These are phyloP conservation scores for Dendrolimus pini DNA, from an alignment of 2,888 invertebrate species.

Conservation along the genomic window DNA sequence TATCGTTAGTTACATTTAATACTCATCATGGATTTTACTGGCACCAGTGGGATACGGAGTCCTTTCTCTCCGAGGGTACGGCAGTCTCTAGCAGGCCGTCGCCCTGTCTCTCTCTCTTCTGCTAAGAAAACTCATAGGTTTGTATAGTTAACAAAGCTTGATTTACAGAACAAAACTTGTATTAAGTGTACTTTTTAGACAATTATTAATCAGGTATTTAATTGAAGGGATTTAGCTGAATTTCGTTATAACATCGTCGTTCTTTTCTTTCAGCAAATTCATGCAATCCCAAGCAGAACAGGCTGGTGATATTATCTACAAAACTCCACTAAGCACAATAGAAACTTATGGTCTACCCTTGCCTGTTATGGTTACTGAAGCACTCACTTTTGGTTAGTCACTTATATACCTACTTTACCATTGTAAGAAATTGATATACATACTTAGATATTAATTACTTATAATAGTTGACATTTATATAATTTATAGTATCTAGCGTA, in stretches of 20 bases:
- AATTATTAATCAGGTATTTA: background rate
- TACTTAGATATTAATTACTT: background rate
- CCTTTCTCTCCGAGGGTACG: constrained; percentile 64
- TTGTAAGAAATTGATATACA: background rate
- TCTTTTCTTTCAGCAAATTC: constrained; percentile 37
- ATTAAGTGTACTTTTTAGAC: background rate
- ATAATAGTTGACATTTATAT: background rate
- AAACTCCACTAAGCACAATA: constrained; percentile 83
- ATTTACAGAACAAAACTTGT: constrained; percentile 16
- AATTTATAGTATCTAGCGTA: background rate
- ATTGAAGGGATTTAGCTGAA: background rate
- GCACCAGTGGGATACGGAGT: constrained; percentile 55
- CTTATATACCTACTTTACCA: background rate
- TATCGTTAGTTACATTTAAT: background rate
- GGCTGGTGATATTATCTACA: constrained; percentile 84
- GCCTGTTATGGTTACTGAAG: constrained; percentile 93
- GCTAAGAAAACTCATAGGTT: constrained; percentile 56
- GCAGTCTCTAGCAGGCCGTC: constrained; percentile 53
- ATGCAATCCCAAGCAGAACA: constrained; percentile 37
- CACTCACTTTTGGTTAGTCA: constrained; percentile 85
- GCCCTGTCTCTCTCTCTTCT: constrained; percentile 44
- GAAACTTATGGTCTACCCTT: constrained; percentile 89
- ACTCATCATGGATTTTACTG: constrained; percentile 50
- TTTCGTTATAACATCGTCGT: background rate
- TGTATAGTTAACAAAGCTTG: constrained; percentile 14